phyloP scores from a whole-genome alignment of 2,797 vertebrate genomes.

The Spondyliosoma cantharus region DNA sequence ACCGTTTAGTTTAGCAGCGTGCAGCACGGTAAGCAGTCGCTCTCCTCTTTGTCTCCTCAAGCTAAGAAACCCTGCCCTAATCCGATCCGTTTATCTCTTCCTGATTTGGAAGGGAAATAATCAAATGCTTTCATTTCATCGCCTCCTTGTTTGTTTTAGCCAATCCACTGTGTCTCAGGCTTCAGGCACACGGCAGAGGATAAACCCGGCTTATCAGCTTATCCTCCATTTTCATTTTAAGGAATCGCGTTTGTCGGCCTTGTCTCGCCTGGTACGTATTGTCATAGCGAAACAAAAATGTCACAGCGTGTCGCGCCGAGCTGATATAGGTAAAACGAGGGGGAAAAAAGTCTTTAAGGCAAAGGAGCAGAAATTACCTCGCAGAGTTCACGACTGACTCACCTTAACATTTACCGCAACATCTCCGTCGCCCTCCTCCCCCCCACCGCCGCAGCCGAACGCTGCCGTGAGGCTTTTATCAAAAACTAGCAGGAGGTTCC shows the following conservation, averaged over 20 bases:
- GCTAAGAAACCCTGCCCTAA: background rate
- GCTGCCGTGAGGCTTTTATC: slow-evolving; percentile 26
- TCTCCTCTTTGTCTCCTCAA: background rate
- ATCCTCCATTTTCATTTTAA: slow-evolving; percentile 7
- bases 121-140: background rate
- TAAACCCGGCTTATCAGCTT: slow-evolving; percentile 14
- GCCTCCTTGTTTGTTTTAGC: slow-evolving; percentile 10
- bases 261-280: background rate
- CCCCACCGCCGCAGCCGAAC: background rate
- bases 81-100: background rate
- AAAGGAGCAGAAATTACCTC: background rate
- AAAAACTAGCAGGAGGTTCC: slow-evolving; percentile 9
- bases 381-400: slow-evolving; percentile 1
- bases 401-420: slow-evolving; percentile 7
- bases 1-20: background rate
- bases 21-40: slow-evolving; percentile 1
- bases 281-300: background rate
- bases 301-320: background rate
- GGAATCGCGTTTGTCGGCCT: background rate
- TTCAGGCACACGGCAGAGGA: background rate
- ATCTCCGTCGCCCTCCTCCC: background rate
- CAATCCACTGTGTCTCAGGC: background rate
- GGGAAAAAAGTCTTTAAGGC: background rate
- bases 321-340: background rate
- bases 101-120: background rate